Percentiles rank a stretch among this genome's conserved stretches.
phyloP scores from a whole-genome alignment of 2,797 vertebrate species.

The Telmatherina bonti region DNA sequence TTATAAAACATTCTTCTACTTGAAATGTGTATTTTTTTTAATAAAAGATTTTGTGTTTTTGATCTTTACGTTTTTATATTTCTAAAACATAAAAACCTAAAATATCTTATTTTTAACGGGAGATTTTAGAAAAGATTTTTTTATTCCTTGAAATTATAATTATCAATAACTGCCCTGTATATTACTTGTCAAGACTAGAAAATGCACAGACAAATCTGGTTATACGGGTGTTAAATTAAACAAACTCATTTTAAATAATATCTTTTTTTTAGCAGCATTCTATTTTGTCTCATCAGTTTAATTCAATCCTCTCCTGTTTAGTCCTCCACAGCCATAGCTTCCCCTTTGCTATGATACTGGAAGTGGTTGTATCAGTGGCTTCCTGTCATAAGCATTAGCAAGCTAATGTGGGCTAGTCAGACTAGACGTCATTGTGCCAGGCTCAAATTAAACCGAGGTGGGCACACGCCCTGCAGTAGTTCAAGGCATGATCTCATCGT shows the following conservation, averaged over 20 bases:
- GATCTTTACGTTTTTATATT: neutral
- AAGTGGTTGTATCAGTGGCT: neutral
- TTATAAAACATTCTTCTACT: neutral
- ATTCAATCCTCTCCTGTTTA: neutral
- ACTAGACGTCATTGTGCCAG: slow-evolving; percentile 7
- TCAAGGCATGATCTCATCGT: slow-evolving; percentile 44
- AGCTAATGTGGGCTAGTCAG: slow-evolving; percentile 9
- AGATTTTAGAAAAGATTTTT: neutral
- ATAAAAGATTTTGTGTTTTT: neutral
- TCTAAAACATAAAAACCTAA: neutral
- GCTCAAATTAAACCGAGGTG: slow-evolving; percentile 17
- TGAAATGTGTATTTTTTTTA: neutral
- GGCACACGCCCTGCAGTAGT: slow-evolving; percentile 16
- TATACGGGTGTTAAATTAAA: neutral
- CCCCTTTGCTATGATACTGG: neutral
- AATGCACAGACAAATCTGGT: neutral
- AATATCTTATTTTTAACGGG: neutral
- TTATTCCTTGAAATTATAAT: neutral
- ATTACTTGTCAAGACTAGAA: neutral
- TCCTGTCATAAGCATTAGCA: slow-evolving; percentile 18
- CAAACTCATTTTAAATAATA: neutral
- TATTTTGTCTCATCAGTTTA: neutral
- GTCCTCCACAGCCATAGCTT: neutral
- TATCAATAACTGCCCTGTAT: slow-evolving; percentile 2
- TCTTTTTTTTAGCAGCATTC: neutral